These are phyloP conservation scores for Petrocephalus microphthalmus DNA, from an alignment of 2,113 vertebrate genomes.

Conservation along the genomic window DNA sequence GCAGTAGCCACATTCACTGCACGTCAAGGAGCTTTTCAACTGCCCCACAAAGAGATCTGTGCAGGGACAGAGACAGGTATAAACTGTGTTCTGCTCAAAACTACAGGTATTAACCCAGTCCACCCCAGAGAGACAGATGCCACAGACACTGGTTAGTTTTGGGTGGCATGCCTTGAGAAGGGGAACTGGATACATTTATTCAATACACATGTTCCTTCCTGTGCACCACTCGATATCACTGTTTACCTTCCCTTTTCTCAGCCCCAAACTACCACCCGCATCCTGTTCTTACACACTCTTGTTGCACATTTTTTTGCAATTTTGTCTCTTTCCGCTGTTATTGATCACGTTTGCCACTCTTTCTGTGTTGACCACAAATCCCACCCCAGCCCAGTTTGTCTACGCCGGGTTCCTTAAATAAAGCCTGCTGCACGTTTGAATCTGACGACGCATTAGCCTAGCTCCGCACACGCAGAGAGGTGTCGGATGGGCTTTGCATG, in stretches of 20 bases:
- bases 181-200: not conserved
- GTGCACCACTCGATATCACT: not conserved
- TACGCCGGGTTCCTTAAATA: not conserved
- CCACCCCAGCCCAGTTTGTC: not conserved
- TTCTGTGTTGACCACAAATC: not conserved
- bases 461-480: not conserved
- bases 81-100: not conserved
- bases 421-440: not conserved
- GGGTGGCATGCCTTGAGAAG: not conserved
- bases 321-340: not conserved
- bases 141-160: not conserved
- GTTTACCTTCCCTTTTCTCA: not conserved
- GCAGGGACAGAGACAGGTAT: not conserved
- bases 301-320: too few species aligned
- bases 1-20: conserved; percentile 81
- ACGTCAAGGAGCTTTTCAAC: conserved; percentile 89
- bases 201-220: not conserved
- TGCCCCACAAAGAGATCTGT: conserved; percentile 94
- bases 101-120: not conserved
- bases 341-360: not conserved
- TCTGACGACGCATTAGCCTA: not conserved
- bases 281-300: not conserved
- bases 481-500: not conserved
- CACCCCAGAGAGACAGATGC: not conserved
- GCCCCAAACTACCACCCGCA: not conserved